Percentiles rank a stretch among this genome's conserved stretches.
Evolutionary conservation across 2,888 invertebrate genomes (phyloP).

Genomic region (Trilocha varians): DNA sequence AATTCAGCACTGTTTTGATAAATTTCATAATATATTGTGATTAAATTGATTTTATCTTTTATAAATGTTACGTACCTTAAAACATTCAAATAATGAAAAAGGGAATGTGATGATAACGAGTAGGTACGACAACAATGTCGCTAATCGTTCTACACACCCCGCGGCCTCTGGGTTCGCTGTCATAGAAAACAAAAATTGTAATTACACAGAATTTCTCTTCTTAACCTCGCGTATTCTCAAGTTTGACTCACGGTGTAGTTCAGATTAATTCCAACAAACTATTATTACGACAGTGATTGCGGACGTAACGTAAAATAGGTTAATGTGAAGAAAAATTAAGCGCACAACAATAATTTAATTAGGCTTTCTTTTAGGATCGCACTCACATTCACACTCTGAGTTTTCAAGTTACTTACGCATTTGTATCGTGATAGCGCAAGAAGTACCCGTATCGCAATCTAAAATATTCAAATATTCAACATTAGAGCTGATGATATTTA

Average conservation of each 20-base stretch:
- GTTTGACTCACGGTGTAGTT: slow-evolving; percentile 5
- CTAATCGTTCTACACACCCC: slow-evolving; percentile 82
- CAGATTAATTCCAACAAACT: slow-evolving; percentile 7
- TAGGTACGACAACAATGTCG: slow-evolving; percentile 80
- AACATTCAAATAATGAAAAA: slow-evolving; percentile 87
- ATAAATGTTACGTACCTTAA: slow-evolving; percentile 75
- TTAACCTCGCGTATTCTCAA: background rate
- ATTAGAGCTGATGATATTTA: slow-evolving; percentile 26
- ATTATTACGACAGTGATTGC: slow-evolving; percentile 8
- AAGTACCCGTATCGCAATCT: slow-evolving; percentile 69
- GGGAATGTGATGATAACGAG: slow-evolving; percentile 85
- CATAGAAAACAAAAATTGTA: slow-evolving; percentile 32
- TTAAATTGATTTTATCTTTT: background rate
- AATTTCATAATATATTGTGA: background rate
- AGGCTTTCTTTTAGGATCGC: slow-evolving; percentile 24
- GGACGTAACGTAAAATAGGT: slow-evolving; percentile 14
- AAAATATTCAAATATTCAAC: slow-evolving; percentile 51
- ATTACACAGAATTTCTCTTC: background rate
- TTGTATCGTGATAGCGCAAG: slow-evolving; percentile 69
- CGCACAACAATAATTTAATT: slow-evolving; percentile 21
- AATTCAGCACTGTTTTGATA: too few species aligned
- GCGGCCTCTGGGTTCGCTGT: slow-evolving; percentile 78
- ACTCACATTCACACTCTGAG: slow-evolving; percentile 18
- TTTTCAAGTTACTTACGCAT: slow-evolving; percentile 60
- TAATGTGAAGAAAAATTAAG: slow-evolving; percentile 19